Conservation (phyloP, 2,888 invertebrate species). For the Xylophagus ater region DNA sequence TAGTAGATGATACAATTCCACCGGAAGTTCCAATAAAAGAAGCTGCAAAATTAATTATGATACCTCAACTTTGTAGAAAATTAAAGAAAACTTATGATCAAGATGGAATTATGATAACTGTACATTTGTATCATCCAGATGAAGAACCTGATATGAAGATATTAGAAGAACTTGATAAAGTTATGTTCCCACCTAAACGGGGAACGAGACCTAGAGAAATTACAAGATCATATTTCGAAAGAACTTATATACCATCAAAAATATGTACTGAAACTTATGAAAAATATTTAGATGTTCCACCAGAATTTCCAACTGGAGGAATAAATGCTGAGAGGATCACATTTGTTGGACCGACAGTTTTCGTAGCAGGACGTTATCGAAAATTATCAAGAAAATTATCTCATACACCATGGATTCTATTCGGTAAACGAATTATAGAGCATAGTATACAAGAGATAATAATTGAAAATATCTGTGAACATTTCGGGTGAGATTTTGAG, state of each 20-base stretch:
- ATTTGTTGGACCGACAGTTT: slow-evolving; percentile 32
- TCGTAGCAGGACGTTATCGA: slow-evolving; percentile 52
- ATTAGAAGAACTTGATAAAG: too few species aligned
- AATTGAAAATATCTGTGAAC: slow-evolving; percentile 50
- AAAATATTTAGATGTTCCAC: slow-evolving; percentile 44
- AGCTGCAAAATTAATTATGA: slow-evolving; percentile 65
- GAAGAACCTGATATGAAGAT: slow-evolving; percentile 46
- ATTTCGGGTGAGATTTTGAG: slow-evolving; percentile 45
- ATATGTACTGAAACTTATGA: slow-evolving; percentile 43
- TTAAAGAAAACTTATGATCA: slow-evolving; percentile 46
- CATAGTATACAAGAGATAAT: slow-evolving; percentile 89
- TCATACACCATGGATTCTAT: slow-evolving; percentile 90
- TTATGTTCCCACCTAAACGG: slow-evolving; percentile 6
- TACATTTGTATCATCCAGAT: slow-evolving; percentile 40
- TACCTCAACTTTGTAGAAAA: slow-evolving; percentile 45
- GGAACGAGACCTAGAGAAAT: not conserved
- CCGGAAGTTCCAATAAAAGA: slow-evolving; percentile 57
- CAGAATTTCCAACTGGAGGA: slow-evolving; percentile 34
- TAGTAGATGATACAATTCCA: slow-evolving; percentile 32
- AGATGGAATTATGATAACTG: slow-evolving; percentile 39
- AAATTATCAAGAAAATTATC: slow-evolving; percentile 75
- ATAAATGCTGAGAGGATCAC: slow-evolving; percentile 26
- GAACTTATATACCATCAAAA: slow-evolving; percentile 42
- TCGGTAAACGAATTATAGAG: slow-evolving; percentile 65
- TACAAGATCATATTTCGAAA: slow-evolving; percentile 55